Percentiles rank a stretch among this genome's conserved stretches.
phyloP scores from a whole-genome alignment of 1,140 invertebrate genomes.

The Cyrtorhinus lividipennis region DNA sequence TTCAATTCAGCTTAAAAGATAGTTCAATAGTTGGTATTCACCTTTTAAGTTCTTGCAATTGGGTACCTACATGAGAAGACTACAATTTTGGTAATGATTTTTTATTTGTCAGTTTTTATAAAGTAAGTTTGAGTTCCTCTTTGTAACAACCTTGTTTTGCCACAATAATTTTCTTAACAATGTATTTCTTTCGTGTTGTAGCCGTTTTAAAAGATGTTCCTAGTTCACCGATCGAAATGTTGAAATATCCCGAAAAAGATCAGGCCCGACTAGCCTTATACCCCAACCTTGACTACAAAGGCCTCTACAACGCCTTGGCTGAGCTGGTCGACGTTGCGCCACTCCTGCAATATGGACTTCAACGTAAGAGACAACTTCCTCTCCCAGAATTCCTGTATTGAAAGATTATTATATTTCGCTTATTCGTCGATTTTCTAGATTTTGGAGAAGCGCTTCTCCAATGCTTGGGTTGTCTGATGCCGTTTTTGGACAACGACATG shows the following conservation, averaged over 20 bases:
- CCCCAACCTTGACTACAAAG: slow-evolving; percentile 89
- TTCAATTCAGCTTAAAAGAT: too few species aligned
- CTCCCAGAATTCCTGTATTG: neutral
- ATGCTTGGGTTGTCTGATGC: slow-evolving; percentile 79
- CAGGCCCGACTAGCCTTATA: slow-evolving; percentile 71
- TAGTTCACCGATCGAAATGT: slow-evolving; percentile 75
- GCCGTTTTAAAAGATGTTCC: slow-evolving; percentile 91
- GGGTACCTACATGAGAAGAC: too few species aligned
- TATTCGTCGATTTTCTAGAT: slow-evolving; percentile 38
- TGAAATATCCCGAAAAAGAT: slow-evolving; percentile 72
- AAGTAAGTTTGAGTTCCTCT: too few species aligned
- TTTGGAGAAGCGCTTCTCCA: slow-evolving; percentile 83
- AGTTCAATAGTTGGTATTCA: too few species aligned
- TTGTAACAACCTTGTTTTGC: too few species aligned
- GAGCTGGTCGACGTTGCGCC: slow-evolving; percentile 70
- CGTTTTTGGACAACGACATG: slow-evolving; percentile 90
- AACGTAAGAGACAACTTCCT: slow-evolving; percentile 45
- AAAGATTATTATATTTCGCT: neutral
- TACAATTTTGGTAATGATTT: too few species aligned
- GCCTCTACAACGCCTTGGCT: slow-evolving; percentile 72
- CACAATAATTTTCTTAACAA: too few species aligned
- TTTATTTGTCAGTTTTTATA: too few species aligned
- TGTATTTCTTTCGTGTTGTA: slow-evolving; percentile 33
- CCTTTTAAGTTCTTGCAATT: too few species aligned
- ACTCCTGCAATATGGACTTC: slow-evolving; percentile 65